Conservation (phyloP, 1,140 invertebrate species). For the Atta colombica region DNA sequence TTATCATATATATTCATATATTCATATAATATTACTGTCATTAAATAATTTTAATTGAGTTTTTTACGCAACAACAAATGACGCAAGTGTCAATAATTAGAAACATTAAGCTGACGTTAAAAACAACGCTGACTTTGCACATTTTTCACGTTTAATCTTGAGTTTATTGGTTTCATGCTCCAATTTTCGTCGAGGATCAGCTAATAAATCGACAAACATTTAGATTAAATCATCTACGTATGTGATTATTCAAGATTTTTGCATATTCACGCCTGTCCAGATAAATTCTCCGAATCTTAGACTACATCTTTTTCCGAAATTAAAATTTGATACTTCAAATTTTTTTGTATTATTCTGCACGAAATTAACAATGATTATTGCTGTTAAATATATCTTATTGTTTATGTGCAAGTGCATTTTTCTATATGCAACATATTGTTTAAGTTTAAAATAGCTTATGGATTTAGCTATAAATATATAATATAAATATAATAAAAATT, state of each 20-base stretch:
- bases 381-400: neutral
- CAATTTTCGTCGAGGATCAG: constrained; percentile 21
- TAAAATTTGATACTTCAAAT: neutral
- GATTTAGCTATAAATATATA: neutral
- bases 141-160: constrained; percentile 19
- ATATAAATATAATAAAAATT: neutral
- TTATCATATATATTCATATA: neutral
- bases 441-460: neutral
- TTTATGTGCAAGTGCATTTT: neutral
- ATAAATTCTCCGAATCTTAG: neutral
- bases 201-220: constrained; percentile 26
- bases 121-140: neutral
- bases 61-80: neutral
- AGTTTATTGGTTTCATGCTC: neutral
- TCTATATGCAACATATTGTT: neutral
- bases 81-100: neutral
- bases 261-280: neutral
- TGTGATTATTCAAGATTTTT: constrained; percentile 13
- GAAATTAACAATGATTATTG: neutral
- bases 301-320: neutral
- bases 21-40: neutral
- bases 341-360: neutral
- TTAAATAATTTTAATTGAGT: neutral
- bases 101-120: constrained; percentile 14
- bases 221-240: constrained; percentile 12